These are phyloP conservation scores for Labeo catla DNA, from an alignment of 2,113 vertebrate genomes.

Conservation along the genomic window DNA sequence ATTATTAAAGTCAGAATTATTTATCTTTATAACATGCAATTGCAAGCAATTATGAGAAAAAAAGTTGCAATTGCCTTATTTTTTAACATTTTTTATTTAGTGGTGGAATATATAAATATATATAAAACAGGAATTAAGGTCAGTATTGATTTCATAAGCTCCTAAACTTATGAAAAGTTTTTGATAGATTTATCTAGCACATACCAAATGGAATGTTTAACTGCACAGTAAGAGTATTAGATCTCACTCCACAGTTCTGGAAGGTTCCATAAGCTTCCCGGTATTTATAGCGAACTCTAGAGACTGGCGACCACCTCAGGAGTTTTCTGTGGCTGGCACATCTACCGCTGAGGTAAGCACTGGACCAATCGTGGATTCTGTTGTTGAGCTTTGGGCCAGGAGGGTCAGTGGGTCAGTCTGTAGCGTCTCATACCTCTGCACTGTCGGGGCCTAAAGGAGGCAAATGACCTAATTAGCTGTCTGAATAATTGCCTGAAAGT, in stretches of 20 bases:
- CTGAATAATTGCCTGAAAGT: conserved; percentile 68
- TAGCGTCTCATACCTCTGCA: conserved; percentile 66
- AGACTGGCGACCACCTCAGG: conserved; percentile 8
- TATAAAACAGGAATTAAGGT: too few species aligned
- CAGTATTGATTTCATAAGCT: neutral
- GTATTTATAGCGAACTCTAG: conserved; percentile 37
- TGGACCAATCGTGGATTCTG: conserved; percentile 59
- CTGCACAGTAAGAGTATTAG: conserved; percentile 22
- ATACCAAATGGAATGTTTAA: conserved; percentile 34
- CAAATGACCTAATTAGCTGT: conserved; percentile 73
- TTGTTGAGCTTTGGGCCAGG: conserved; percentile 54
- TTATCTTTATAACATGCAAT: too few species aligned
- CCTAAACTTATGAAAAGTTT: neutral
- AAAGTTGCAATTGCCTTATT: too few species aligned
- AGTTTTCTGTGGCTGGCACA: conserved; percentile 18
- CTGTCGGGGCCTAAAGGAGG: conserved; percentile 59
- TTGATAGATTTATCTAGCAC: neutral
- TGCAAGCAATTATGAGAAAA: too few species aligned
- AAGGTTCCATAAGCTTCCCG: conserved; percentile 17
- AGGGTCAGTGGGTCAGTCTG: conserved; percentile 69
- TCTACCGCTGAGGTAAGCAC: conserved; percentile 7
- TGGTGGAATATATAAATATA: too few species aligned
- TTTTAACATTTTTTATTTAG: too few species aligned
- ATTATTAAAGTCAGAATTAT: too few species aligned
- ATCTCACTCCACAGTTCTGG: conserved; percentile 26